Evolutionary conservation across 2,113 vertebrate species (phyloP).

Genomic region (Eolophus roseicapilla): DNA sequence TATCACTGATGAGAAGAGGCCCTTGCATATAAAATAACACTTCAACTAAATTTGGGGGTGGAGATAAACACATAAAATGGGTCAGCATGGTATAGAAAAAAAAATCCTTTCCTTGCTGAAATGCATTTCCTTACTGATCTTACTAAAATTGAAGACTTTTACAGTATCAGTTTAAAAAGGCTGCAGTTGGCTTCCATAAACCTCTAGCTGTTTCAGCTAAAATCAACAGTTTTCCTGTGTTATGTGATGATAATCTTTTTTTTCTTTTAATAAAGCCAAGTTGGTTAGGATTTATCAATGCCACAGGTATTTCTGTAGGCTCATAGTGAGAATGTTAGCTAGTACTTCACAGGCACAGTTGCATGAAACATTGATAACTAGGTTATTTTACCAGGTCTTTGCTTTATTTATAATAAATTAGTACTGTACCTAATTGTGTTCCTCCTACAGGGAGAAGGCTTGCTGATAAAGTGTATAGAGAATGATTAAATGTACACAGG

Average conservation of each 20-base stretch:
- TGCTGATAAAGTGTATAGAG: constrained; percentile 60
- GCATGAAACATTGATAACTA: constrained; percentile 61
- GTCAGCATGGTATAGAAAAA: not conserved
- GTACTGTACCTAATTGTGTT: constrained; percentile 70
- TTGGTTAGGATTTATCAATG: constrained; percentile 46
- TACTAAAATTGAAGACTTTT: constrained; percentile 22
- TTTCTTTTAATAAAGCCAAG: constrained; percentile 13
- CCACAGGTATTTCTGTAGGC: constrained; percentile 36
- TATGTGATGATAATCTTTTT: not conserved
- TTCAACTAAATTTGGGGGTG: constrained; percentile 7
- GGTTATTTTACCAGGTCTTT: constrained; percentile 67
- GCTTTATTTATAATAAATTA: constrained; percentile 75
- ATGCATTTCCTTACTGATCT: constrained; percentile 6
- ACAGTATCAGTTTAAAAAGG: constrained; percentile 7
- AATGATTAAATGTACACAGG: constrained; percentile 68
- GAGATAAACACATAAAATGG: constrained; percentile 30
- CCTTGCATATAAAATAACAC: not conserved
- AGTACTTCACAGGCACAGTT: constrained; percentile 51
- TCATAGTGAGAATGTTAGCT: constrained; percentile 46
- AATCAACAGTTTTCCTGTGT: constrained; percentile 40
- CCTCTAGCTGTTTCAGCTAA: constrained; percentile 46
- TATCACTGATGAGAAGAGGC: not conserved
- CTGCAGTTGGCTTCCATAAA: constrained; percentile 29
- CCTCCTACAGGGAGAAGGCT: constrained; percentile 67
- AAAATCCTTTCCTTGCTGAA: not conserved